Evolutionary conservation across 2,888 invertebrate species (phyloP).

Genomic region (Helicoverpa assulta): DNA sequence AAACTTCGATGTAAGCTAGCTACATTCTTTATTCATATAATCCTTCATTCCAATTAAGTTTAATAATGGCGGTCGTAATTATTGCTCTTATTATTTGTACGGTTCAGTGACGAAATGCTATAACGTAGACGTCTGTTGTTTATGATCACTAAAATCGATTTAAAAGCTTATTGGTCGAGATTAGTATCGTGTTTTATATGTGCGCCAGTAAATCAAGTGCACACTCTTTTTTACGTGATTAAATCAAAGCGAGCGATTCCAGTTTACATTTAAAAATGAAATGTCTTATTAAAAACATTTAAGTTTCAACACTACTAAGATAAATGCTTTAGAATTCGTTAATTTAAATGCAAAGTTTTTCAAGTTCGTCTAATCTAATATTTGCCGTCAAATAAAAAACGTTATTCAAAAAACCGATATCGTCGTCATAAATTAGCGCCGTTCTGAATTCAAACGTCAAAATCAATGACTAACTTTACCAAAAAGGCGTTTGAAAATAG

Average conservation of each 20-base stretch:
- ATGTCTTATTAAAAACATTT: conserved; percentile 20
- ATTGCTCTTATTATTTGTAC: conserved; percentile 79
- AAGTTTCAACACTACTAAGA: conserved; percentile 31
- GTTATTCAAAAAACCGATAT: conserved; percentile 13
- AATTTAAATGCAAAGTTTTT: conserved; percentile 16
- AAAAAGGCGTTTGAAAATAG: conserved; percentile 53
- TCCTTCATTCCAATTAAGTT: conserved; percentile 84
- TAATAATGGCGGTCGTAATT: conserved; percentile 79
- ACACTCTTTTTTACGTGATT: conserved; percentile 24
- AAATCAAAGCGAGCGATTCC: conserved; percentile 21
- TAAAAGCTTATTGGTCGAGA: conserved; percentile 48
- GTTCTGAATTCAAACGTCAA: conserved; percentile 31
- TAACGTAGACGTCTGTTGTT: conserved; percentile 47
- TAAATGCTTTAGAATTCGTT: conserved; percentile 18
- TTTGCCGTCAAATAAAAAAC: conserved; percentile 18
- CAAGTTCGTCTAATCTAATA: conserved; percentile 16
- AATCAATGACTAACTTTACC: conserved; percentile 32
- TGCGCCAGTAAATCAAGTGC: conserved; percentile 33
- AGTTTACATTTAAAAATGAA: conserved; percentile 12
- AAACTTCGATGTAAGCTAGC: conserved; percentile 72
- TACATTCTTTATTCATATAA: conserved; percentile 81
- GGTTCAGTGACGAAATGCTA: conserved; percentile 76
- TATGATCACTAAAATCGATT: conserved; percentile 51
- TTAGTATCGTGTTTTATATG: conserved; percentile 43
- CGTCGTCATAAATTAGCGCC: conserved; percentile 1